A percentile compares a stretch with the other conserved stretches of the same genome.
These are phyloP conservation scores for Scaptomyza graminum DNA, from an alignment of 1,140 invertebrate genomes.

Conservation along the genomic window DNA sequence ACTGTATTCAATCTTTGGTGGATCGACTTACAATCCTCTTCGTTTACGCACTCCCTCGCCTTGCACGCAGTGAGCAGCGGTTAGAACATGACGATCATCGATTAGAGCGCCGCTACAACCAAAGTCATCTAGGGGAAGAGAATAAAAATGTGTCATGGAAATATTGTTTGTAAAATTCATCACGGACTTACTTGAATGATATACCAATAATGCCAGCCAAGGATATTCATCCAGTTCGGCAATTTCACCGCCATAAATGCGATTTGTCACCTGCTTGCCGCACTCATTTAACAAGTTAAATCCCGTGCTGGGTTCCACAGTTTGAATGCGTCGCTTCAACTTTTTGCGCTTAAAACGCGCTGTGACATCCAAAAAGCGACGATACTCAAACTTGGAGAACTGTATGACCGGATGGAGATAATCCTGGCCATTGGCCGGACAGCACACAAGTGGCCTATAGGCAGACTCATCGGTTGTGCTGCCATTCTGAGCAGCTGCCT, in stretches of 20 bases:
- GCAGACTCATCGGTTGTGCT: not conserved
- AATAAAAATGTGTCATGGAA: not conserved
- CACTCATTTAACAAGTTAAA: constrained; percentile 81
- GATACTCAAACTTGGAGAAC: constrained; percentile 78
- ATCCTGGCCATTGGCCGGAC: constrained; percentile 74
- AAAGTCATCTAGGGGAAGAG: constrained; percentile 62
- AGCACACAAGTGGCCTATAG: constrained; percentile 68
- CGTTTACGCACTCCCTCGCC: constrained; percentile 83
- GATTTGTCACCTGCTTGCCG: constrained; percentile 78
- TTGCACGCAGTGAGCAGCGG: constrained; percentile 94
- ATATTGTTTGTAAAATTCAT: too few species aligned
- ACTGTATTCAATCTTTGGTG: not conserved
- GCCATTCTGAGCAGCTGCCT: not conserved
- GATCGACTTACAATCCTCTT: constrained; percentile 66
- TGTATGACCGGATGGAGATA: constrained; percentile 73
- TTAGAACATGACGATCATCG: constrained; percentile 86
- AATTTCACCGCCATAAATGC: constrained; percentile 85
- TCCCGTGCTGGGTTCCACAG: constrained; percentile 64
- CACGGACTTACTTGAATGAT: constrained; percentile 83
- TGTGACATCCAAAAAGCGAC: constrained; percentile 73
- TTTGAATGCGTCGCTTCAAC: constrained; percentile 74
- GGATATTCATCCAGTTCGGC: constrained; percentile 86
- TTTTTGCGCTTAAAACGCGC: constrained; percentile 72
- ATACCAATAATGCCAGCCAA: constrained; percentile 89
- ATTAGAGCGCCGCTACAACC: constrained; percentile 87